Conservation (phyloP, 2,888 invertebrate genomes). For the Lasius platythorax region DNA sequence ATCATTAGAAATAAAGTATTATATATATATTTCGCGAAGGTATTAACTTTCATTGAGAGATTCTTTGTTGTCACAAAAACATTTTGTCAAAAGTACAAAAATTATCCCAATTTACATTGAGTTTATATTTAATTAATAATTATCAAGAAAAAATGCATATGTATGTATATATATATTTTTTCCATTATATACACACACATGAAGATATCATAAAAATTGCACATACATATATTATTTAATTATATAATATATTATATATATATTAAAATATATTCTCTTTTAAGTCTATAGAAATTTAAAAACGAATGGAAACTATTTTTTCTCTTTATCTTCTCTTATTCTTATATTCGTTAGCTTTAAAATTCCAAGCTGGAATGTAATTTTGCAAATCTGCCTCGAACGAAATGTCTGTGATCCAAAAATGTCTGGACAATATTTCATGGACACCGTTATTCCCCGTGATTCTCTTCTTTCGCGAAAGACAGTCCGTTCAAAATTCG, state of each 20-base stretch:
- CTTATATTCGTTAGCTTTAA: neutral
- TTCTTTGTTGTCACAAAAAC: neutral
- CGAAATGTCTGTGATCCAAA: neutral
- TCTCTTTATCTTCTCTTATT: neutral
- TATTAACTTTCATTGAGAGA: neutral
- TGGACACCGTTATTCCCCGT: neutral
- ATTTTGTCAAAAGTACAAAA: neutral
- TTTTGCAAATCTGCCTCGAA: neutral
- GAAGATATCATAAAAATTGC: no score
- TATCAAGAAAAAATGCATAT: neutral
- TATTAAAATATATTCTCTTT: no score
- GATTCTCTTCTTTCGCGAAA: neutral
- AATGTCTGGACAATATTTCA: neutral
- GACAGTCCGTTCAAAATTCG: neutral
- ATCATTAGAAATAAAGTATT: neutral
- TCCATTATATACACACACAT: no score
- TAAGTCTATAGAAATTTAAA: no score
- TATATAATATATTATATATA: no score
- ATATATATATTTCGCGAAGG: neutral
- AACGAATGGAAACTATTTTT: neutral
- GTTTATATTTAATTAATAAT: neutral
- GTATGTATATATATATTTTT: no score
- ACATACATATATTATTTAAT: no score
- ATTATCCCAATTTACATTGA: conserved; percentile 1
- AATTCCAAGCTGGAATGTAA: neutral